Base-by-base conservation (phyloP, 2,113 vertebrate genomes). In the Elachura formosa region DNA sequence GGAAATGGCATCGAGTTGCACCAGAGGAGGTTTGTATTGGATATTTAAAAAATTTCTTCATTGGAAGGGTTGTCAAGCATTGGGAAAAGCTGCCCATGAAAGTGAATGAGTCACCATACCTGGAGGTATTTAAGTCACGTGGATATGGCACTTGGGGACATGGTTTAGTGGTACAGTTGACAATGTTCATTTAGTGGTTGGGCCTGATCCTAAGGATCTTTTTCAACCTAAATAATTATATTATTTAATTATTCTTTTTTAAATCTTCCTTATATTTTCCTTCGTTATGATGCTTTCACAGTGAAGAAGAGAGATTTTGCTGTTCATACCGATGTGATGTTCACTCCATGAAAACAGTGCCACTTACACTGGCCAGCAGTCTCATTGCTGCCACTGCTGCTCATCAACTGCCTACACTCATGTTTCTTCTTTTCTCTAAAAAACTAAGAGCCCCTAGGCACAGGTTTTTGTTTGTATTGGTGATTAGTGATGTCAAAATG, bases 271-370 rank as follows among this genome's bases (percentile, higher is more conserved):
- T 45, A 11, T 29, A 17, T 28, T 84, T 87, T 43, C 38, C 19
- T 77, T 55, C 67, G 10, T 43, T 71, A 25, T 8, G 6, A 26
- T 55, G 5, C 5, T 80, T 51, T 22, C 51, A 4, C 26, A 13
- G 24, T 38, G 75, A 15, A 71, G 21, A 78, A 54, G 19, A 68
- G 17, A 1, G 2, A 62, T 71, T 41, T 31, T 0, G 0, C 26
- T 67, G 24, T 33, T 78, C 34, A 20, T 40, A 40, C 0, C 0
- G 29, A 25, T 84, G 40, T 0, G 0, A 26, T 3, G 9, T 55
- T 78, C 45, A 55, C 45, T 38, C 20, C 14, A 6, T 56, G 40
- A 54, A 36, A 71, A 31, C 1, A 0, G 31, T 63, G 48, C 20
- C 48, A 49, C 58, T 79, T 41, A 51, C 11, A 41, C 12, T 7